These are phyloP conservation scores for Drosophila setifemur DNA, from an alignment of 1,140 invertebrate genomes.

Conservation along the genomic window DNA sequence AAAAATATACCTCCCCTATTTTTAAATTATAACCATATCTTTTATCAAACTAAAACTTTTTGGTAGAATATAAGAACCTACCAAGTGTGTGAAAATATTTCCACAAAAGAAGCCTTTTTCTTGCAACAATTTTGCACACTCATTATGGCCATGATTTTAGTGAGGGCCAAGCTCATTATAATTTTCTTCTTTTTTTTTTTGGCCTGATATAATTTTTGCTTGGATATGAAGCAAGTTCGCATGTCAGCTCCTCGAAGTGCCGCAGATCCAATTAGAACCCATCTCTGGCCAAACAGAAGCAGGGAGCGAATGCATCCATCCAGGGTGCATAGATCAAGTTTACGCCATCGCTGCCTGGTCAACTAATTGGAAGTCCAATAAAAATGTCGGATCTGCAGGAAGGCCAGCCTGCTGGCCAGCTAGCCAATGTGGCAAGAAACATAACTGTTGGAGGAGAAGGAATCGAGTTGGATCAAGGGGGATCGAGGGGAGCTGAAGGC, in stretches of 20 bases:
- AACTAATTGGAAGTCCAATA: constrained; percentile 81
- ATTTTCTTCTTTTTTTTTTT: too few relatives aligned
- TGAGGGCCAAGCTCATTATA: too few relatives aligned
- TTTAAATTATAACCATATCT: too few relatives aligned
- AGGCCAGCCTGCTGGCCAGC: not conserved
- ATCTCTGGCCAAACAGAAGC: constrained; percentile 45
- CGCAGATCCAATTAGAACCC: constrained; percentile 37
- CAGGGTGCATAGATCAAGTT: constrained; percentile 69
- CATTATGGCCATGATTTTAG: too few relatives aligned
- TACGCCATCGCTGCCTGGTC: constrained; percentile 55
- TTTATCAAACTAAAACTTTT: too few relatives aligned
- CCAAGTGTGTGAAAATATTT: too few relatives aligned
- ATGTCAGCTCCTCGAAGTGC: constrained; percentile 28
- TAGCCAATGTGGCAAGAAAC: constrained; percentile 8
- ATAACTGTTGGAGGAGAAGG: constrained; percentile 3
- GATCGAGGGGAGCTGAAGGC: constrained; percentile 11
- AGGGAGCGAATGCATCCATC: constrained; percentile 15
- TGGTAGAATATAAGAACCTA: too few relatives aligned
- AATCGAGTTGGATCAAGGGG: not conserved
- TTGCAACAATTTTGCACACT: too few relatives aligned
- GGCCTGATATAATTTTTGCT: too few relatives aligned
- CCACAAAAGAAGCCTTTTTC: too few relatives aligned
- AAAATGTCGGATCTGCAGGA: constrained; percentile 73
- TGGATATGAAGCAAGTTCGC: constrained; percentile 6
- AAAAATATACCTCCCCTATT: too few relatives aligned